These are phyloP conservation scores for Cyclophora punctaria DNA, from an alignment of 2,888 invertebrate genomes.

Conservation along the genomic window DNA sequence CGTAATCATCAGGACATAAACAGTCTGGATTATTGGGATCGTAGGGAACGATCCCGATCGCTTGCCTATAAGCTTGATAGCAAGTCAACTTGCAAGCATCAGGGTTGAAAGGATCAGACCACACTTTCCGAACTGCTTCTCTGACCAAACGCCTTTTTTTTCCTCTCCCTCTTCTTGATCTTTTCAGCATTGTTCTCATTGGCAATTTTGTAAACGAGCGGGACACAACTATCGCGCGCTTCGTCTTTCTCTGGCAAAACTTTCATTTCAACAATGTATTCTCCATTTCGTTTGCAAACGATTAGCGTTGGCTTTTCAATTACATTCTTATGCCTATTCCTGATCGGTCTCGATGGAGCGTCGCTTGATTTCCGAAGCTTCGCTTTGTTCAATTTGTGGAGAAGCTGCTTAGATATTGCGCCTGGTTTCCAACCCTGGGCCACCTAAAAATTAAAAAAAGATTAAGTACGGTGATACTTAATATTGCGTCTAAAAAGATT, in stretches of 20 bases:
- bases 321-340: conserved; percentile 35
- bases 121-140: conserved; percentile 32
- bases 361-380: conserved; percentile 28
- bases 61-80: conserved; percentile 39
- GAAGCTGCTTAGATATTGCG: conserved; percentile 50
- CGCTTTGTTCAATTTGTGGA: conserved; percentile 42
- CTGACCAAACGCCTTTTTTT: conserved; percentile 29
- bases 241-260: conserved; percentile 23
- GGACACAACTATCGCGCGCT: conserved; percentile 28
- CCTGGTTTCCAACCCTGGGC: conserved; percentile 59
- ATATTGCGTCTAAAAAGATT: not conserved
- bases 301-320: conserved; percentile 49
- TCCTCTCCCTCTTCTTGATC: conserved; percentile 30
- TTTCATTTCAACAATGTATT: conserved; percentile 53
- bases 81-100: conserved; percentile 46
- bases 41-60: conserved; percentile 30
- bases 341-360: conserved; percentile 24
- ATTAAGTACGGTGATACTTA: not conserved
- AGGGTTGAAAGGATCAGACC: conserved; percentile 40
- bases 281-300: conserved; percentile 47
- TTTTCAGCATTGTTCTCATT: conserved; percentile 38
- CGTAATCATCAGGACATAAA: conserved; percentile 13
- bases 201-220: conserved; percentile 48
- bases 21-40: conserved; percentile 30
- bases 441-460: conserved; percentile 28